Evolutionary conservation across 2,113 vertebrate species (phyloP).

Genomic region (Poicephalus meyeri): DNA sequence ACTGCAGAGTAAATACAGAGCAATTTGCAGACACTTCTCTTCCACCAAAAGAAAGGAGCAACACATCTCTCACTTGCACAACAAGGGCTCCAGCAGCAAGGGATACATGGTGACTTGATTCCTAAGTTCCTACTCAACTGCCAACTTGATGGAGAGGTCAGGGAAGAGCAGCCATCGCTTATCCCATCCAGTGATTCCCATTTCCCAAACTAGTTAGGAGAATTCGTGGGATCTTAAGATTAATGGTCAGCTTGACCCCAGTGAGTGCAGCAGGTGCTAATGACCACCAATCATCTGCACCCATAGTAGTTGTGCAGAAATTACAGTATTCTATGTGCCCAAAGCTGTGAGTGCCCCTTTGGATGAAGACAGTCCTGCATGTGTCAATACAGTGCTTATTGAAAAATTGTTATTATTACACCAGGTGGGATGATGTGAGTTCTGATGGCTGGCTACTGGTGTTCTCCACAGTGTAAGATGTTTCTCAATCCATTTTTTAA

Average conservation of each 20-base stretch:
- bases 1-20: not conserved
- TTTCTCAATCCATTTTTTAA: not conserved
- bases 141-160: not conserved
- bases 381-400: not conserved
- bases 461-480: not conserved
- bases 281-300: not conserved
- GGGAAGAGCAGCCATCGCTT: not conserved
- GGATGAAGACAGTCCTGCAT: not conserved
- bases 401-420: not conserved
- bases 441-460: not conserved
- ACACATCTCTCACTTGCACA: not conserved
- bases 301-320: not conserved
- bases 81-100: not conserved
- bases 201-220: not conserved
- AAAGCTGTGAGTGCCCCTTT: not conserved
- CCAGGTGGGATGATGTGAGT: not conserved
- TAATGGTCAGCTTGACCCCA: not conserved
- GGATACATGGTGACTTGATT: not conserved
- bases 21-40: not conserved
- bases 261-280: not conserved
- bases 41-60: not conserved
- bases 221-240: not conserved
- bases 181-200: not conserved
- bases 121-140: not conserved
- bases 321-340: not conserved